Base-by-base conservation (phyloP, 2,113 vertebrate genomes). In the Oreocharis arfaki region DNA sequence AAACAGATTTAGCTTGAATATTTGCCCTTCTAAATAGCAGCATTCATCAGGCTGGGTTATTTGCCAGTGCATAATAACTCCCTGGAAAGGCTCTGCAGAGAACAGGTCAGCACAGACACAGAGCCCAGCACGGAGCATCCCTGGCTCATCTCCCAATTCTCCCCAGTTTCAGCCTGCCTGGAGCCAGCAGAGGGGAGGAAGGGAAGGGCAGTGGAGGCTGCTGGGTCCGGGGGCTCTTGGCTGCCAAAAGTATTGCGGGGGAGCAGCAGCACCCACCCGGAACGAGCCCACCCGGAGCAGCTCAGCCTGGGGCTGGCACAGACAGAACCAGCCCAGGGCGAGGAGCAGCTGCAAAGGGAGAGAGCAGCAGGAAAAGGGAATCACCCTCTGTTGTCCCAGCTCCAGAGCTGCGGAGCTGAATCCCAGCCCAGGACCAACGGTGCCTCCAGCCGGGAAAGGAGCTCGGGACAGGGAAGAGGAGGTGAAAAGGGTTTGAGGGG, bases 391-490 rank as follows among this genome's bases (percentile, higher is more conserved):
- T 10, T 88, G 30, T 41, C 13, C 32, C 49, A 21, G 13, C 61
- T 60, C 74, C 70, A 35, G 18, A 80, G 46, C 84, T 2, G 7
- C 27, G 23, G 46, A 78, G 46, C 52, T 35, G 20, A 21, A 23
- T 21, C 27, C 13, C 28, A 7, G 73, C 3, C 35, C 21, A 35
- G 70, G 16, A 59, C 3, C 4, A 1, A 6, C 11, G 3, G 63
- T 1, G 11, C 27, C 35, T 27, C 3, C n/a, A 3, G 8, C 24
- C 0, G 0, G 39, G 73, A 39, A 17, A 56, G n/a, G 3, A 7
- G 26, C 26, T 16, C 2, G 12, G 21, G 41, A n/a, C 50, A 23
- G 20, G 41, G 33, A 33, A 52, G 84, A 0, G 0, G 32, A 32
- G 47, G 20, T 9, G 49, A 30, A 24, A 65, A 28, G 5, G 1